phyloP scores from a whole-genome alignment of 2,113 vertebrate genomes.

The Tragelaphus buxtoni region DNA sequence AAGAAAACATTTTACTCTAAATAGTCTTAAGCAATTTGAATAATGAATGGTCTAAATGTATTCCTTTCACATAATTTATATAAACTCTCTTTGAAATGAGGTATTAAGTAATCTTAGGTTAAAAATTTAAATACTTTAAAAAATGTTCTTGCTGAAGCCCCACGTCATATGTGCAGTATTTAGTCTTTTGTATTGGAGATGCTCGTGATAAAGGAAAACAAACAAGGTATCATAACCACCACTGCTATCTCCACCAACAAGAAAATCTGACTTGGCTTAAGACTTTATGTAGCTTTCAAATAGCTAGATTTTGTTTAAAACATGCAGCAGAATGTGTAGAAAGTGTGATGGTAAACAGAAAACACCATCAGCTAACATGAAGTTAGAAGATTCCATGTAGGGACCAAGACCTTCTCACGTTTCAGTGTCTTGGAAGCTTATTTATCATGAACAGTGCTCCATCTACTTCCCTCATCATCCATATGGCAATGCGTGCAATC shows the following conservation, averaged over 20 bases:
- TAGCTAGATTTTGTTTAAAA: background rate
- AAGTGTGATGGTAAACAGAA: background rate
- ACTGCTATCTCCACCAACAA: background rate
- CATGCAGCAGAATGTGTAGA: background rate
- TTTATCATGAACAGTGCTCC: background rate
- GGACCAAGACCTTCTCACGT: background rate
- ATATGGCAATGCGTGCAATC: background rate
- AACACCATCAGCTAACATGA: background rate
- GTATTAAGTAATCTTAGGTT: background rate
- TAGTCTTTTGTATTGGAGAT: background rate
- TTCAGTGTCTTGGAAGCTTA: background rate
- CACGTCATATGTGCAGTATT: background rate
- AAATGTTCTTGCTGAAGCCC: background rate
- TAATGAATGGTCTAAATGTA: background rate
- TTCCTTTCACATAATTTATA: background rate
- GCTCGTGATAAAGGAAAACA: background rate
- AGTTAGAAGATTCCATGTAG: background rate
- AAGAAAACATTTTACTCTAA: background rate
- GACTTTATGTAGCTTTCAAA: background rate
- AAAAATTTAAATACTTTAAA: background rate
- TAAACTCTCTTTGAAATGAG: constrained; percentile 4
- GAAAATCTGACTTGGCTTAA: background rate
- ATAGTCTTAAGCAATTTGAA: background rate
- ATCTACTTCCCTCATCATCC: background rate
- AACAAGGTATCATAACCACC: background rate